Evolutionary conservation across 2,797 vertebrate species (phyloP), one percentile per base, ranked within the genome.

Genomic region (Falco naumanni): DNA sequence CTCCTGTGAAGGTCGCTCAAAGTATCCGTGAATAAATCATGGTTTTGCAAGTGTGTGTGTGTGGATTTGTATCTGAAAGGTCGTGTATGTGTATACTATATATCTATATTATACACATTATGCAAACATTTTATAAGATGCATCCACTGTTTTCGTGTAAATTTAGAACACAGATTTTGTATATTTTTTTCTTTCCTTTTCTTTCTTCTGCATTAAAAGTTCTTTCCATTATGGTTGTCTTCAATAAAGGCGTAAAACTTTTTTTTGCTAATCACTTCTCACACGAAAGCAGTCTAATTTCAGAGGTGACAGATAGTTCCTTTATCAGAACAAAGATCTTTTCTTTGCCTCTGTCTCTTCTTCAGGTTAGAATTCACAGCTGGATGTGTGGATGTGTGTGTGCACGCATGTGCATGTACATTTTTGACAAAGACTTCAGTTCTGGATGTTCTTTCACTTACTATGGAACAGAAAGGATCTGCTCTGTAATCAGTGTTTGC

Each of bases 371-470:
- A 45, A 66, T 56, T 82, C 50, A 45, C 63, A 64, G 19, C 26
- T 93, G 17, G 41, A 41, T 15, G 14, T 43, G 43, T 43, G 43
- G 15, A 16, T 43, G 43, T 43, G 43, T 43, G 43, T 43, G 16
- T 43, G 43, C 16, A 16, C 43, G 16, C 43, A 16, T 7, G 6
- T 16, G 16, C 43, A 43, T 16, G 16, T 16, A 75, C 22, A n/a
- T 77, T 84, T 96, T 95, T 95, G 33, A 82, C 69, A 74, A 72
- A 57, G 45, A 65, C 18, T 92, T 94, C 28, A 11, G 19, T 87
- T 85, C 39, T 57, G 8, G 20, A 59, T 91, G 70, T 83, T 87
- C 87, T 63, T 57, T 87, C 45, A 33, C 79, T 74, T 84, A 7
- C 72, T 84, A 24, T 39, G 45, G 39, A 79, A 71, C 54, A 91